Conservation (phyloP, 2,888 invertebrate genomes). For the Melinaea marsaeus region DNA sequence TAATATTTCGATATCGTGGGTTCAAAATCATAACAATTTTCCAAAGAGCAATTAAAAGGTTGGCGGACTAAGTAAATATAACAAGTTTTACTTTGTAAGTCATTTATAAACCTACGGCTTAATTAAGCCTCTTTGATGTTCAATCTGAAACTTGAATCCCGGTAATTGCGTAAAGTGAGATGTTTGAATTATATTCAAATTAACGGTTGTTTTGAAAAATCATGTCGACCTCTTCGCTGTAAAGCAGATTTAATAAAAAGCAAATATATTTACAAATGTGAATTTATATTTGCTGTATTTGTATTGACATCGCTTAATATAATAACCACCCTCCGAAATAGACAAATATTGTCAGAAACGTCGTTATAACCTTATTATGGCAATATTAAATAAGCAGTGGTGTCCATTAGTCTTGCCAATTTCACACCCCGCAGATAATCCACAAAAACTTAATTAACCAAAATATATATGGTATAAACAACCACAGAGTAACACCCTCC, state of each 20-base stretch:
- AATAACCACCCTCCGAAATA: not conserved
- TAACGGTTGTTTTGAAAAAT: slow-evolving; percentile 13
- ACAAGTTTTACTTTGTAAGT: slow-evolving; percentile 59
- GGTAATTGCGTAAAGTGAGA: slow-evolving; percentile 58
- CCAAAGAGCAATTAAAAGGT: slow-evolving; percentile 68
- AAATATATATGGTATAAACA: slow-evolving; percentile 73
- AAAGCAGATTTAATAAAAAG: too few relatives aligned
- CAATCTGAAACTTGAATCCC: slow-evolving; percentile 69
- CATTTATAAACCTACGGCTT: slow-evolving; percentile 70
- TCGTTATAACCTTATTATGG: slow-evolving; percentile 21
- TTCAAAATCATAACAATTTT: slow-evolving; percentile 60
- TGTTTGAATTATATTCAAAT: slow-evolving; percentile 37
- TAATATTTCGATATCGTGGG: slow-evolving; percentile 39
- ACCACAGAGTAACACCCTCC: slow-evolving; percentile 67
- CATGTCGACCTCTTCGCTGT: too few relatives aligned
- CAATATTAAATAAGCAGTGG: slow-evolving; percentile 20
- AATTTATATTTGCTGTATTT: too few relatives aligned
- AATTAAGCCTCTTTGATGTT: slow-evolving; percentile 75
- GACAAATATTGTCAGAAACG: slow-evolving; percentile 20
- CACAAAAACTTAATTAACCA: slow-evolving; percentile 77
- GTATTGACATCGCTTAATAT: not conserved
- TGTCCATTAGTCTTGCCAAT: slow-evolving; percentile 50
- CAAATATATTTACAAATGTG: too few relatives aligned
- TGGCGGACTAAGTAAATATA: slow-evolving; percentile 67
- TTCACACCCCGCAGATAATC: slow-evolving; percentile 47